Evolutionary conservation across 2,888 invertebrate species (phyloP).

Genomic region (Suillia variegata): DNA sequence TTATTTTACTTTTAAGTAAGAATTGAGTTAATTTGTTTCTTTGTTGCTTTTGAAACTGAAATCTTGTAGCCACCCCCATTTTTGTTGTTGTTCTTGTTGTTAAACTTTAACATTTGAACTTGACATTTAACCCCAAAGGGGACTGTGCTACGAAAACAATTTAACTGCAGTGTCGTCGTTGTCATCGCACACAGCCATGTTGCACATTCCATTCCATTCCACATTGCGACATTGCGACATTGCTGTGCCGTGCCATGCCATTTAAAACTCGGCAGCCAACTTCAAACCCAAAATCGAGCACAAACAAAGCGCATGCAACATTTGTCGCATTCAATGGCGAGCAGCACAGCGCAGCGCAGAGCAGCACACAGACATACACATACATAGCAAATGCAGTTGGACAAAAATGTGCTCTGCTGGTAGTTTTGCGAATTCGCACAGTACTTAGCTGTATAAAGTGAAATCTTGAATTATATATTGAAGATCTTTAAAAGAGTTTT

Average conservation of each 20-base stretch:
- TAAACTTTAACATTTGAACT: constrained; percentile 53
- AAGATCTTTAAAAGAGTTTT: too few relatives aligned
- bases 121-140: constrained; percentile 48
- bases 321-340: background rate
- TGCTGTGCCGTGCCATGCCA: constrained; percentile 6
- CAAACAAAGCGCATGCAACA: constrained; percentile 15
- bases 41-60: too few relatives aligned
- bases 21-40: background rate
- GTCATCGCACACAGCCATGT: too few relatives aligned
- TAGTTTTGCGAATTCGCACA: too few relatives aligned
- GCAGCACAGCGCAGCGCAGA: too few relatives aligned
- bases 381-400: too few relatives aligned
- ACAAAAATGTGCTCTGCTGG: too few relatives aligned
- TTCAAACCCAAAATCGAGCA: constrained; percentile 13
- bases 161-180: constrained; percentile 31
- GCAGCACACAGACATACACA: too few relatives aligned
- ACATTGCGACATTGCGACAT: too few relatives aligned
- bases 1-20: background rate
- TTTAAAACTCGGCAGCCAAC: background rate
- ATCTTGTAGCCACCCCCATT: too few relatives aligned
- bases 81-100: constrained; percentile 31
- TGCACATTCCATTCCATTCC: constrained; percentile 8
- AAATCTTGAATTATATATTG: too few relatives aligned
- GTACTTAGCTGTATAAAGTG: too few relatives aligned
- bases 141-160: constrained; percentile 47